These are phyloP conservation scores for Psittacula cyanocephala DNA, from an alignment of 2,113 vertebrate genomes.

Conservation along the genomic window DNA sequence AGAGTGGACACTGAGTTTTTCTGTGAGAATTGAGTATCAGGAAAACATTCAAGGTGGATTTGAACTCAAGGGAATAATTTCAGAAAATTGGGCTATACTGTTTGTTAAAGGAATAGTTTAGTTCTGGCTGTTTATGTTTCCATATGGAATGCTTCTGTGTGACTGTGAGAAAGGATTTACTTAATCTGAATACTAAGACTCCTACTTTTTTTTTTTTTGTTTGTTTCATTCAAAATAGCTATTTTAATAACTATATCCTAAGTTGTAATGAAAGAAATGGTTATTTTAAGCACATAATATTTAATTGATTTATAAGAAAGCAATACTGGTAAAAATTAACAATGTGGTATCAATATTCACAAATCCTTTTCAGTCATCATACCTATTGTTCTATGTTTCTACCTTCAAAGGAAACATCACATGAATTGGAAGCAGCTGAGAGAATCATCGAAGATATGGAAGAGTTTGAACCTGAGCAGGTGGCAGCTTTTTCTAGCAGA, in stretches of 20 bases:
- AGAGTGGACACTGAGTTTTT: background rate
- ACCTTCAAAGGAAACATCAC: slow-evolving; percentile 71
- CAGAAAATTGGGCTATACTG: background rate
- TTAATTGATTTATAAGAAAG: background rate
- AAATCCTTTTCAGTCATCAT: background rate
- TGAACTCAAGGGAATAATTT: background rate
- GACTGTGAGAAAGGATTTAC: background rate
- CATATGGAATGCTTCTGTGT: background rate
- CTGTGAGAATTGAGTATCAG: background rate
- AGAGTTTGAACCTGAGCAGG: slow-evolving; percentile 62
- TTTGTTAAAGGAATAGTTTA: background rate
- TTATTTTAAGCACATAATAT: background rate
- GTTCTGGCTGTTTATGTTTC: background rate
- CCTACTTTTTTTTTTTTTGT: too few species aligned
- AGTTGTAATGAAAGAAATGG: background rate
- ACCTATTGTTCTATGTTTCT: background rate
- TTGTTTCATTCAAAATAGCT: background rate
- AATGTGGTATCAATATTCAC: background rate
- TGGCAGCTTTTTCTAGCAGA: slow-evolving; percentile 67
- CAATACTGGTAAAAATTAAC: background rate
- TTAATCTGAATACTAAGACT: background rate
- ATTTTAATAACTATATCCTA: background rate
- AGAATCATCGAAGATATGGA: slow-evolving; percentile 76
- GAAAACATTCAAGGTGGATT: background rate
- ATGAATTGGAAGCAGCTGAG: slow-evolving; percentile 72